Base-by-base conservation (phyloP, 92 coral and sea anemone species). In the Palythoa caribaeorum region DNA sequence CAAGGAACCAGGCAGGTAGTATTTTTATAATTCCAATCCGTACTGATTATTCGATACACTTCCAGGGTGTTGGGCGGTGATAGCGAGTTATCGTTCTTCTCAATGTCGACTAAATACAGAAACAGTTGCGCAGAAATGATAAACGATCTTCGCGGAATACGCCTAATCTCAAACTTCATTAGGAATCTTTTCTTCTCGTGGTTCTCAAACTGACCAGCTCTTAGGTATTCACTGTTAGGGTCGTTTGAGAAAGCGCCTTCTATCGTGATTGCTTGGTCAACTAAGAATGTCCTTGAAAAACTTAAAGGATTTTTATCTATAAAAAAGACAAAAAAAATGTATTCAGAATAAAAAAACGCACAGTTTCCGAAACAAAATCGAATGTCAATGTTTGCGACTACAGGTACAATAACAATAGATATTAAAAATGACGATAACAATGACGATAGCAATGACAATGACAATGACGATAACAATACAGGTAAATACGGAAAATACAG, bases 1-100 rank as follows among this genome's bases (percentile, higher is more conserved):
- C 99, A 97, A 1, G 99, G 99, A 44, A 97, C 93, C 68, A 95
- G 94, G 11, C 96, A 89, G 28, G 99, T 94, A 3, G 96, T 92
- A 35, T 97, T 97, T 28, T 57, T 78, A 8, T 93, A 92, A 38
- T 90, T 51, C 99, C 99, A 97, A 73, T 94, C 96, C 3, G 98
- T 92, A 87, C 99, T 97, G 60, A 88, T 92, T 14, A 97, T 89
- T 60, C 95, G 98, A 73, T 95, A 97, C 13, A 79, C 96, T 39
- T 94, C 98, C 21, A 97, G 83, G 17, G 91, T 73, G 83, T 97
- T 96, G 15, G 94, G 77, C 21, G 94, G 94, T 15, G 91, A 78
- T 11, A 40, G 12, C 2, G 76, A 51, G 48, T 81, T 81, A 1
- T 80, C 72, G 66, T 77, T 83, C 8, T 71, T 89, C 66, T 88